Percentiles rank a stretch among this genome's conserved stretches.
Conservation (phyloP, 2,113 vertebrate genomes). For the Peucedramus taeniatus region DNA sequence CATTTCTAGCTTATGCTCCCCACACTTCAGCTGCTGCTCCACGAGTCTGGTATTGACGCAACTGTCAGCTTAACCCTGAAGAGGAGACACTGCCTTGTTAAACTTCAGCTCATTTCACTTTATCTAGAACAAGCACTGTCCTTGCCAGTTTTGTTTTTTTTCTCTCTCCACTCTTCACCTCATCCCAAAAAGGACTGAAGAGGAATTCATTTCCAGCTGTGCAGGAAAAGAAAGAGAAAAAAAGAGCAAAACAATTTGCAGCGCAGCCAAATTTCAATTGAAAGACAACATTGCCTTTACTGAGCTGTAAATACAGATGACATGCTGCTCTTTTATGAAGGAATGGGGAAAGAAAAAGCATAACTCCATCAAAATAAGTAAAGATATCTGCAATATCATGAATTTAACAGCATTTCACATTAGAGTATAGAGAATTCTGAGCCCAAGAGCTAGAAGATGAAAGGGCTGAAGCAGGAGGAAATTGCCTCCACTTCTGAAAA, state of each 20-base stretch:
- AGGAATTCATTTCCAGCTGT: background rate
- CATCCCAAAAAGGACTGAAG: background rate
- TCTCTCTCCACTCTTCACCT: background rate
- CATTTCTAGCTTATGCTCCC: background rate
- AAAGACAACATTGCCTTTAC: background rate
- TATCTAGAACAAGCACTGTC: background rate
- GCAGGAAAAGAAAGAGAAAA: background rate
- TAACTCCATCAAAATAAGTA: background rate
- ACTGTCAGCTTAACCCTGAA: background rate
- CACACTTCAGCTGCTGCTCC: background rate
- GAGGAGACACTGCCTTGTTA: background rate
- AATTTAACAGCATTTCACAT: background rate
- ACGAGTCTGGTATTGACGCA: accelerated
- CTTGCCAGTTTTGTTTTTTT: background rate
- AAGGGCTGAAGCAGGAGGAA: background rate
- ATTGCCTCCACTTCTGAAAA: background rate
- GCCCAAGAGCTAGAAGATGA: background rate
- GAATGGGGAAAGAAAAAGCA: background rate
- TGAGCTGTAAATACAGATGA: background rate
- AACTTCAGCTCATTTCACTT: background rate
- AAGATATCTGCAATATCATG: background rate
- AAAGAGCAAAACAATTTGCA: background rate
- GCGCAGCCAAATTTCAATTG: background rate
- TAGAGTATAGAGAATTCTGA: background rate
- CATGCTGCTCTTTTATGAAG: background rate